Base-by-base conservation (phyloP, 64 coral and sea anemone genomes). In the Acropora yongei region DNA sequence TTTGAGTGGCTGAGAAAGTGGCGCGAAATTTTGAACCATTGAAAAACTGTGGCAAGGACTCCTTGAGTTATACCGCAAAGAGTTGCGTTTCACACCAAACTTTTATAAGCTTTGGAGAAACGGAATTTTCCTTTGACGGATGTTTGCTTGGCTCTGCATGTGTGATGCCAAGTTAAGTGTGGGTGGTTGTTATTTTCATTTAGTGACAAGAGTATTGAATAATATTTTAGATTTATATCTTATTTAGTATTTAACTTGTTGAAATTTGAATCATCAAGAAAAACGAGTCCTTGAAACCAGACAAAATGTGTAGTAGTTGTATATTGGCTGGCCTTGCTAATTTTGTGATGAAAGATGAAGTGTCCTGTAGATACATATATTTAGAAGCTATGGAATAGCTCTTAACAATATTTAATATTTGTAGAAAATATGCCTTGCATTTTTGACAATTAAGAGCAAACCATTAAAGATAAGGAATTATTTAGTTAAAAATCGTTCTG, bases 381-480 rank as follows among this genome's bases (percentile, higher is more conserved):
- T 85, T 85, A 85, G 82, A 85, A 71, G 82, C 82, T 85, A 85
- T 85, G 5, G 65, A 71, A 85, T 85, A 85, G 82, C 82, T 71
- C 41, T 85, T 84, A 48, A 85, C 16, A 72, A 17, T 85, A 85
- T 85, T 85, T 85, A 85, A 85, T 43, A 49, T 48, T 85, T 12
- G 40, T 83, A 10, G 30, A 41, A 49, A 45, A 82, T 57, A 76
- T 14, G 43, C 8, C 8, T 46, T 8, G 58, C 18, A 49, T 85
- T 67, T 48, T 44, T 72, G 30, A 45, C 43, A 72, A 72, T 85
- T 42, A 68, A 69, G 6, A n/a, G 41, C 44, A 49, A 30, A 5
- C 12, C 39, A 13, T 61, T 81, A 5, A 12, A 8, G 3, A 40
- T 42, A 30, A 60, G 44, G 58, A 63, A 63, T 63, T 63, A 81